These are phyloP conservation scores for Luidia sarsii DNA, from an alignment of 53 echinoderm and acorn worm species.

Conservation along the genomic window DNA sequence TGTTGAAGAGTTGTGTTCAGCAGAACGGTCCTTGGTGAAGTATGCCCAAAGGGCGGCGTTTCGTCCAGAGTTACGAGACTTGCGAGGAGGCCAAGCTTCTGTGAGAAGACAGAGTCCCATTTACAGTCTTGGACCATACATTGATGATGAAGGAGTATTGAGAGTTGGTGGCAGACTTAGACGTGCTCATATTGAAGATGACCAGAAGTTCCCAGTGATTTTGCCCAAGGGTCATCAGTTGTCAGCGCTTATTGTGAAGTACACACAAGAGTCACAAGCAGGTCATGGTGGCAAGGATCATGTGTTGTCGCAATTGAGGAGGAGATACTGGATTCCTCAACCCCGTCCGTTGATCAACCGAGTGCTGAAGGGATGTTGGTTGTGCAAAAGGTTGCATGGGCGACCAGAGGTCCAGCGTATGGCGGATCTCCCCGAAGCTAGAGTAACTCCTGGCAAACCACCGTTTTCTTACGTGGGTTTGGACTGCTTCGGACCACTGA, in stretches of 20 bases:
- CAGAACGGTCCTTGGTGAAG: too few species aligned
- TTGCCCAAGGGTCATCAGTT: slow-evolving; percentile 17
- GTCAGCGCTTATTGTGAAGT: too few species aligned
- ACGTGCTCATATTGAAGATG: not conserved
- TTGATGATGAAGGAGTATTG: slow-evolving; percentile 25
- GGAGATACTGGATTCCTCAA: slow-evolving; percentile 34
- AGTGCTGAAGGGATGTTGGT: slow-evolving; percentile 26
- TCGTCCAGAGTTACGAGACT: too few species aligned
- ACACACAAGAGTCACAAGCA: not conserved
- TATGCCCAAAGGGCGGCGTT: too few species aligned
- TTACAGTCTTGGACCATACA: slow-evolving; percentile 6
- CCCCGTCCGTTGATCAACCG: slow-evolving; percentile 3
- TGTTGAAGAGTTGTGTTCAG: not conserved
- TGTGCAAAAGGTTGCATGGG: slow-evolving; percentile 18
- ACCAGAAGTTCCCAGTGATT: slow-evolving; percentile 36
- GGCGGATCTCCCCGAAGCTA: slow-evolving; percentile 50
- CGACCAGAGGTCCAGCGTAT: not conserved
- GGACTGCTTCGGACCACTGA: slow-evolving; percentile 61
- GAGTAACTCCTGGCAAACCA: slow-evolving; percentile 57
- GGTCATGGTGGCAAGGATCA: slow-evolving; percentile 33
- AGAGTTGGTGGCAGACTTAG: slow-evolving; percentile 17
- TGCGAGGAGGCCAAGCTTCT: too few species aligned
- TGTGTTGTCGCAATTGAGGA: slow-evolving; percentile 22
- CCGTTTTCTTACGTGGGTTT: slow-evolving; percentile 53
- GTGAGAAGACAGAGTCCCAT: not conserved